phyloP scores from a whole-genome alignment of 2,888 invertebrate species.

The Limnephilus marmoratus region DNA sequence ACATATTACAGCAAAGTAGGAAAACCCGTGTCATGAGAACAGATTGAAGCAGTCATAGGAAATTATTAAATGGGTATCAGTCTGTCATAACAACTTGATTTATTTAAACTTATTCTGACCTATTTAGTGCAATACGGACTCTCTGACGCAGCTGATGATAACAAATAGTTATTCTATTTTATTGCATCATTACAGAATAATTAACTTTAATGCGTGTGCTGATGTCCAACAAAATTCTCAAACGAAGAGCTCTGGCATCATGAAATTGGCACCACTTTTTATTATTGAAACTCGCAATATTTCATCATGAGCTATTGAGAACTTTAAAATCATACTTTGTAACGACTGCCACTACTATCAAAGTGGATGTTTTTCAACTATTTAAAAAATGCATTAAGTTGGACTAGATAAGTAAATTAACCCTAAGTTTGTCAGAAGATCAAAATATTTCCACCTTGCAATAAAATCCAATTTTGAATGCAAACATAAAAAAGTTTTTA shows the following conservation, averaged over 20 bases:
- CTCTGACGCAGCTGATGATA: background rate
- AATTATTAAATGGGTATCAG: background rate
- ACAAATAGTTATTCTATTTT: background rate
- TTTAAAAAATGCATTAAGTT: too few species aligned
- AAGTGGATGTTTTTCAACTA: too few species aligned
- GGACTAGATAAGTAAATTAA: too few species aligned
- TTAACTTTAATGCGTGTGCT: background rate
- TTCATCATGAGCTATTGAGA: background rate
- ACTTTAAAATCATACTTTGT: background rate
- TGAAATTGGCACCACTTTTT: background rate
- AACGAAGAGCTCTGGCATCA: too few species aligned
- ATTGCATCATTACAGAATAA: background rate
- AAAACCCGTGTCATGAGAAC: background rate
- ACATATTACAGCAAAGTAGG: background rate
- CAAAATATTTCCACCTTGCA: too few species aligned
- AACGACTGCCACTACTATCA: too few species aligned
- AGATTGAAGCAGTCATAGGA: background rate
- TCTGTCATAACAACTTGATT: background rate
- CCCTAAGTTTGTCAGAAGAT: too few species aligned
- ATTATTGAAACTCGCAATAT: background rate
- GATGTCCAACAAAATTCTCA: too few species aligned
- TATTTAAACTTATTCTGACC: background rate
- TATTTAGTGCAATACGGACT: background rate
- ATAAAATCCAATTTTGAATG: too few species aligned
- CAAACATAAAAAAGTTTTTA: too few species aligned